These are phyloP conservation scores for Carabus problematicus DNA, from an alignment of 2,888 invertebrate species.

Conservation along the genomic window DNA sequence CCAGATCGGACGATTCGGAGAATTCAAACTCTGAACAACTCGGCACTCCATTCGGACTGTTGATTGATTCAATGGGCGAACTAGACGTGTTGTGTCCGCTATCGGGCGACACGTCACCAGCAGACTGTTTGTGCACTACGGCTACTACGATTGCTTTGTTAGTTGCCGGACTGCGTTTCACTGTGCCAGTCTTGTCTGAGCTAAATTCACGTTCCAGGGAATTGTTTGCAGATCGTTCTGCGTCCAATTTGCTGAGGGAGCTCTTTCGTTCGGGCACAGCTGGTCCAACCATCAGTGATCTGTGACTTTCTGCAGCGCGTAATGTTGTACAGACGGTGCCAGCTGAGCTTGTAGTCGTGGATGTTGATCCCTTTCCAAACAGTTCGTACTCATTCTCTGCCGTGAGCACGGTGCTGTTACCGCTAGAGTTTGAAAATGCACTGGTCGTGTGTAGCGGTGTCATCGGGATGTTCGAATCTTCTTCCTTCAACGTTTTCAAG, in stretches of 20 bases:
- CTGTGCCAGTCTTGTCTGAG: slow-evolving; percentile 58
- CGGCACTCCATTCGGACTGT: slow-evolving; percentile 72
- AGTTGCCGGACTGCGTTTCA: slow-evolving; percentile 57
- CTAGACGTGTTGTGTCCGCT: slow-evolving; percentile 84
- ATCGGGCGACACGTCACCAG: slow-evolving; percentile 78
- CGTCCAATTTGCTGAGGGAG: slow-evolving; percentile 63
- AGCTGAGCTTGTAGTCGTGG: slow-evolving; percentile 89
- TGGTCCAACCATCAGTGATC: slow-evolving; percentile 71
- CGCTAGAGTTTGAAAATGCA: slow-evolving; percentile 73
- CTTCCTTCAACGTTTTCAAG: slow-evolving; percentile 82
- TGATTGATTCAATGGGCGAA: slow-evolving; percentile 78
- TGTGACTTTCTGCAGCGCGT: slow-evolving; percentile 71
- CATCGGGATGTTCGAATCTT: slow-evolving; percentile 69
- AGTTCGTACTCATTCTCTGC: slow-evolving; percentile 90
- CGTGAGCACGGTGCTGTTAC: slow-evolving; percentile 73
- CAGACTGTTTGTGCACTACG: slow-evolving; percentile 64
- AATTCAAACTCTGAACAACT: slow-evolving; percentile 82
- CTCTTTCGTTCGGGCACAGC: slow-evolving; percentile 85
- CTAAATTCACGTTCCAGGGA: slow-evolving; percentile 57
- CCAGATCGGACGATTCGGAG: slow-evolving; percentile 86
- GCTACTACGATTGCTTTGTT: slow-evolving; percentile 68
- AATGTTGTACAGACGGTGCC: slow-evolving; percentile 88
- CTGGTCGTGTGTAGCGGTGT: slow-evolving; percentile 77
- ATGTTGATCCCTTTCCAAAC: slow-evolving; percentile 90
- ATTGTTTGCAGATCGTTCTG: slow-evolving; percentile 58